Evolutionary conservation across 1,140 invertebrate species (phyloP), one percentile per base, ranked within the genome.

Genomic region (Brachionus asplanchnoidis): DNA sequence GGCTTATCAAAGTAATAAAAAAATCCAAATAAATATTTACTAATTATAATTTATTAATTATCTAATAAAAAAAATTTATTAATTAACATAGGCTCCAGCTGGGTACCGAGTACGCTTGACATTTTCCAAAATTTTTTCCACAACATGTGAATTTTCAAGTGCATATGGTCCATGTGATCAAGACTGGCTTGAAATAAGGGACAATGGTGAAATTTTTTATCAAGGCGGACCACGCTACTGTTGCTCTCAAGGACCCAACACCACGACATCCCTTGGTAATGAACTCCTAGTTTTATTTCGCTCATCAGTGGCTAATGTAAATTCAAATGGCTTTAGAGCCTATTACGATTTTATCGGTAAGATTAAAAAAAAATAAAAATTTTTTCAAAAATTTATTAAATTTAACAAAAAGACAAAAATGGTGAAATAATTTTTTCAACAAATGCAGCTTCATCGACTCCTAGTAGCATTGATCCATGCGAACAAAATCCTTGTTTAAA

Each of bases 401-500:
- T 50, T 28, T 26, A 77, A 36, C 1, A 36, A 36, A 36, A 36
- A 60, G 53, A 60, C 20, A 60, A 60, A 26, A 77, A 50, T 46
- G 12, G 28, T 7, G 42, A 53, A 50, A 46, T 26, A 53, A 77
- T 28, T 26, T 12, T 44, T 17, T 26, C 73, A 46, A 77, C 73
- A 32, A 50, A 2, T 26, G 23, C 73, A 77, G 46, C 26, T 26
- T 26, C 44, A 12, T 36, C 73, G 5, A 77, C 20, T 50, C 26
- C 94, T 97, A 87, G 20, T 44, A 68, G 20, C 12, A 93, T 96
- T 12, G 92, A 88, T 91, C 53, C 94, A 95, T 89, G 93, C 88
- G 91, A 36, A 85, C 32, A 65, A 0, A 90, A 91, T 56, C 87
- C 88, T 0, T 93, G 93, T 87, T 87, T 90, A 85, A 94, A 94